phyloP scores from a whole-genome alignment of 2,113 vertebrate species.

The Microtus ochrogaster region DNA sequence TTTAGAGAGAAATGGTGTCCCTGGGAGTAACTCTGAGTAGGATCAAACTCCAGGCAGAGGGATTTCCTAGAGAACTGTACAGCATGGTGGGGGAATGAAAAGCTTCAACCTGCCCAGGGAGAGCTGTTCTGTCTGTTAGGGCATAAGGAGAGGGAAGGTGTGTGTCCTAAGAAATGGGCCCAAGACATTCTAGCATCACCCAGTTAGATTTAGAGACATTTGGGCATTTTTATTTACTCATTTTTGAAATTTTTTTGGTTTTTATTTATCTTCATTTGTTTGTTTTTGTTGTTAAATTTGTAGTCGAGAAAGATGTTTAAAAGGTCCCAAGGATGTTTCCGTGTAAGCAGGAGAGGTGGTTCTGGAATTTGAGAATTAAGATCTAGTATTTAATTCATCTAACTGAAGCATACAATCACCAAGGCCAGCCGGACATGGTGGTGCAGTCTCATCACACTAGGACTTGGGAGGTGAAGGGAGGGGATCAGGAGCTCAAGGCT shows the following conservation, averaged over 20 bases:
- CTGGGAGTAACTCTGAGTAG: not conserved
- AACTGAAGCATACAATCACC: not conserved
- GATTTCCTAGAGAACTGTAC: not conserved
- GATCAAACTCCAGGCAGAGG: not conserved
- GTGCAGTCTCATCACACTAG: no score
- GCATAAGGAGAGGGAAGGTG: not conserved
- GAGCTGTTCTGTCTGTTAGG: not conserved
- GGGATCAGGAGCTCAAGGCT: not conserved
- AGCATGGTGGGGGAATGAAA: not conserved
- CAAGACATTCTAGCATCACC: not conserved
- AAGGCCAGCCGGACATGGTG: not conserved
- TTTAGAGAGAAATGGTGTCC: not conserved
- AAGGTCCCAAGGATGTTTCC: not conserved
- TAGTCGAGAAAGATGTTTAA: not conserved
- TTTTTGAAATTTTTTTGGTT: not conserved
- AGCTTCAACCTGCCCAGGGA: not conserved
- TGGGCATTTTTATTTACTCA: no score
- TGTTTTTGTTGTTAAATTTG: not conserved
- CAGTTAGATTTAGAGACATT: not conserved
- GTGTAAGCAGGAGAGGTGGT: not conserved
- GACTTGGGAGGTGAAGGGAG: not conserved
- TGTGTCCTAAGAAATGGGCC: not conserved
- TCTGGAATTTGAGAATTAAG: not conserved
- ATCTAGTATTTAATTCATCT: no score
- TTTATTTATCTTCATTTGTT: not conserved